Percentiles rank a stretch among this genome's conserved stretches.
Evolutionary conservation across 2,888 invertebrate genomes (phyloP).

Genomic region (Epistrophella euchroma): DNA sequence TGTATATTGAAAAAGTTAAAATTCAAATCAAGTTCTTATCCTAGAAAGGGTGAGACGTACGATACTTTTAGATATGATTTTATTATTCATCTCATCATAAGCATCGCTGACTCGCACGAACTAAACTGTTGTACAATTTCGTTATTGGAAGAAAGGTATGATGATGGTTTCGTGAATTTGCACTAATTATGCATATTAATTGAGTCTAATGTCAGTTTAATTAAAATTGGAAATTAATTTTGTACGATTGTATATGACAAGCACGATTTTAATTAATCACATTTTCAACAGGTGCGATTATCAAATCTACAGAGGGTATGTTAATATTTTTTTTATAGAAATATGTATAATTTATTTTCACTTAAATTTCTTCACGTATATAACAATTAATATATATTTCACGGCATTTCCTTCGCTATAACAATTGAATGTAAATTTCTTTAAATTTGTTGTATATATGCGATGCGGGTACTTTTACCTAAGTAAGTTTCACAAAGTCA

Average conservation of each 20-base stretch:
- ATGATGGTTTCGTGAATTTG: slow-evolving; percentile 12
- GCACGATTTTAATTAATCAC: slow-evolving; percentile 72
- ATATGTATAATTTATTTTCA: not conserved
- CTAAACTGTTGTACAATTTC: slow-evolving; percentile 7
- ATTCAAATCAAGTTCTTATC: slow-evolving; percentile 57
- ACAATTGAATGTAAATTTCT: not conserved
- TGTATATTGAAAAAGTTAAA: not conserved
- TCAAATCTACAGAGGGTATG: not conserved
- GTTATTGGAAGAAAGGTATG: not conserved
- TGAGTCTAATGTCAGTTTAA: slow-evolving; percentile 68
- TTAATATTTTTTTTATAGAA: not conserved
- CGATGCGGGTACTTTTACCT: no score
- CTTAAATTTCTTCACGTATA: slow-evolving; percentile 12
- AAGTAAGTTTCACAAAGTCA: no score
- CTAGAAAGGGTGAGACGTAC: slow-evolving; percentile 19
- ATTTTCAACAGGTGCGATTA: slow-evolving; percentile 32
- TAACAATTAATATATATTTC: not conserved
- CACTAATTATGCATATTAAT: slow-evolving; percentile 75
- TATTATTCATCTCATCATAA: slow-evolving; percentile 33
- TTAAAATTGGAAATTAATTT: slow-evolving; percentile 69
- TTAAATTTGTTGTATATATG: not conserved
- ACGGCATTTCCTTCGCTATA: not conserved
- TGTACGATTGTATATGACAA: slow-evolving; percentile 28
- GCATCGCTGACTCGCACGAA: slow-evolving; percentile 41
- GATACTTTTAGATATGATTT: slow-evolving; percentile 39